A percentile compares a stretch with the other conserved stretches of the same genome.
phyloP scores from a whole-genome alignment of 2,797 vertebrate species.

The Cephalopachus bancanus region DNA sequence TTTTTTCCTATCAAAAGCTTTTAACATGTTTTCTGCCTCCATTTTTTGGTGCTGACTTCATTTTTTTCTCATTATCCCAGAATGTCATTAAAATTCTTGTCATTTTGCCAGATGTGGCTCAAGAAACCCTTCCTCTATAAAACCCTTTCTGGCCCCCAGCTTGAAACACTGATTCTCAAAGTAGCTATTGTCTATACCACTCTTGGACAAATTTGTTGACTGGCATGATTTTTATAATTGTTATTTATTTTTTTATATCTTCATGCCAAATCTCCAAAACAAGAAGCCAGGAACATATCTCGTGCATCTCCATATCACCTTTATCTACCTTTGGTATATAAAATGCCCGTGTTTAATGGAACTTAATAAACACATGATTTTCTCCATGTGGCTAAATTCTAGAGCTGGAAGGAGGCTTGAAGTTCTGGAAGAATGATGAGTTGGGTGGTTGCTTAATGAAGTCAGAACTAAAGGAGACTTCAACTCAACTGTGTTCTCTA shows the following conservation, averaged over 20 bases:
- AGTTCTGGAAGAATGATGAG: neutral
- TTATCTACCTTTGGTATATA: neutral
- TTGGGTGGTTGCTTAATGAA: neutral
- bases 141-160: neutral
- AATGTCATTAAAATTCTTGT: neutral
- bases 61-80: neutral
- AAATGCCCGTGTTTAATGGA: neutral
- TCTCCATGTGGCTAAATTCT: neutral
- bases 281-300: neutral
- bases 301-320: neutral
- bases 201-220: neutral
- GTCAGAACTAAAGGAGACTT: neutral
- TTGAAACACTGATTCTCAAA: neutral
- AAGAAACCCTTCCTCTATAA: neutral
- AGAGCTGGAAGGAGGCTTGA: neutral
- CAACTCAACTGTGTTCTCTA: neutral
- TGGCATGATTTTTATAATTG: neutral
- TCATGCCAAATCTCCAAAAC: neutral
- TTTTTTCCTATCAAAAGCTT: conserved; percentile 15
- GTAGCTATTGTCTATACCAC: neutral
- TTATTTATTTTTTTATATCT: neutral
- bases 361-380: neutral
- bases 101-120: neutral
- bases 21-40: neutral
- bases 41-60: neutral